Base-by-base conservation (phyloP, 2,797 vertebrate genomes). In the Takifugu rubripes region DNA sequence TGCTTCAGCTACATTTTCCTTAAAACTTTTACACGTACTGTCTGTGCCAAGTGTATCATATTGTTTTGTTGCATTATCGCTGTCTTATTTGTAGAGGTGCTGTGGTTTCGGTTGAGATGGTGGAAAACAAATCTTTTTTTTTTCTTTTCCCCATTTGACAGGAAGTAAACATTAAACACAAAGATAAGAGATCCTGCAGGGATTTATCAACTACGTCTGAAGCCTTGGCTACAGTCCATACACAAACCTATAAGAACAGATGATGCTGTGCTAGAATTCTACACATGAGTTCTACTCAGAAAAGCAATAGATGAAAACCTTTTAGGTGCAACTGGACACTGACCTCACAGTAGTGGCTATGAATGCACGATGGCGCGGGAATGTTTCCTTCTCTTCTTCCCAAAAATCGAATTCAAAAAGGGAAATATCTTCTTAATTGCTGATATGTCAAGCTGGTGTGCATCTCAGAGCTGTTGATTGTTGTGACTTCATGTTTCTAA, bases 211-310 rank as follows among this genome's bases (percentile, higher is more conserved):
- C 27, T 56, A 58, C 59, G 72, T 77, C 72, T 83, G 74, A 87
- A 29, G 64, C 70, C 74, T 52, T 71, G 84, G 85, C 83, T 68
- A n/a, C 56, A 26, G 67, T 77, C 84, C 83, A 84, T 74, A 77
- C 58, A 73, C 63, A 64, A 56, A 66, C 75, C 66, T 73, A 66
- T 16, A 63, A 63, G 66, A 82, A 68, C 73, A 78, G 75, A 49
- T 66, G 68, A 16, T 17, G n/a, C 15, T 16, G 14, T 45, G 43
- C 16, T 5, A 17, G 43, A 11, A 33, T 29, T 29, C 27, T 29
- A 29, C 7, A 29, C 21, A 21, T 8, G 33, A 33, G 33, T 33
- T 33, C 33, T 33, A 11, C 33, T 1, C 8, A 29, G 27, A 5
- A 29, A 29, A 29, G 27, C 27, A 33, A 10, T 33, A 9, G 33